These are phyloP conservation scores for Erebia palarica DNA, from an alignment of 2,888 invertebrate species.

Conservation along the genomic window DNA sequence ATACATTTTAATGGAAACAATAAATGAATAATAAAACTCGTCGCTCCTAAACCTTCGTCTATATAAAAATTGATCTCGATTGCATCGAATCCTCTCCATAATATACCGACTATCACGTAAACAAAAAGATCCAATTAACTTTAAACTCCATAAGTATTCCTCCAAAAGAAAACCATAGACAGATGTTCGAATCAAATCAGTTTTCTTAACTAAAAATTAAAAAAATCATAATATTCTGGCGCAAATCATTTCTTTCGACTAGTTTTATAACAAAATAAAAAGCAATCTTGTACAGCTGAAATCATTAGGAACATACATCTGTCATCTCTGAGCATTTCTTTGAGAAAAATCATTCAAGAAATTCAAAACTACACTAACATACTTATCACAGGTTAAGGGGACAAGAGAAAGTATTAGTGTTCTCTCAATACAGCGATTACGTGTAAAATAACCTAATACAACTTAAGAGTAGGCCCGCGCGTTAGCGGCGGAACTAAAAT, in stretches of 20 bases:
- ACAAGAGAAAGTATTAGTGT: constrained; percentile 78
- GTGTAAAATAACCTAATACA: constrained; percentile 72
- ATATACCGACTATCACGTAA: constrained; percentile 39
- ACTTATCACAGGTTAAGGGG: constrained; percentile 83
- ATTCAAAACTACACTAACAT: constrained; percentile 76
- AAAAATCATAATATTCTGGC: constrained; percentile 61
- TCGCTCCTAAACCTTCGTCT: constrained; percentile 52
- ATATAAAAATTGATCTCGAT: constrained; percentile 48
- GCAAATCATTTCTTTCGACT: constrained; percentile 65
- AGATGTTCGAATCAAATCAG: constrained; percentile 39
- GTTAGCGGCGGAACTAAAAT: constrained; percentile 53
- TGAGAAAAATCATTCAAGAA: constrained; percentile 70
- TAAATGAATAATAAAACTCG: constrained; percentile 81
- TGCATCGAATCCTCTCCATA: constrained; percentile 40
- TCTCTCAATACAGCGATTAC: constrained; percentile 76
- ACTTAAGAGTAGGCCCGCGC: constrained; percentile 67
- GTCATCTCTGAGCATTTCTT: constrained; percentile 74
- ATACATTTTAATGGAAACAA: constrained; percentile 71
- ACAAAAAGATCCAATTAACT: constrained; percentile 39
- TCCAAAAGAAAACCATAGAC: constrained; percentile 19
- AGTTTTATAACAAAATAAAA: constrained; percentile 63
- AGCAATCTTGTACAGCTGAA: constrained; percentile 70
- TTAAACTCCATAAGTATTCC: constrained; percentile 40
- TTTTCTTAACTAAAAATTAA: constrained; percentile 52
- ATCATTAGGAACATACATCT: constrained; percentile 76